Percentiles rank a stretch among this genome's conserved stretches.
phyloP scores from a whole-genome alignment of 2,113 vertebrate species.

The Rhinopomastus cyanomelas region DNA sequence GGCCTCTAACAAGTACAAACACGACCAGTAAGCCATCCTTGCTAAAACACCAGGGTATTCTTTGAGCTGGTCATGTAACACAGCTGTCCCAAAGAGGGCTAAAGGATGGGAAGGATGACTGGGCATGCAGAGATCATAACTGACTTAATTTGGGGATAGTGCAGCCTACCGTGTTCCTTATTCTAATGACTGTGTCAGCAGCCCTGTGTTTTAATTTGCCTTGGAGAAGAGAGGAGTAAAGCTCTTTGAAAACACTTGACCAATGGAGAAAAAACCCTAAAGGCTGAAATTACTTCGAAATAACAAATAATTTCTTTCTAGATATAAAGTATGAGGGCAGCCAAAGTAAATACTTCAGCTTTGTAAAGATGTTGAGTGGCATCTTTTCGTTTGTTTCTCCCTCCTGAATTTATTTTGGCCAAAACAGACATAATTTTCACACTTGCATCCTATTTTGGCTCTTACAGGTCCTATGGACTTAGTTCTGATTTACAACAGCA shows the following conservation, averaged over 20 bases:
- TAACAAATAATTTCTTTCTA: neutral
- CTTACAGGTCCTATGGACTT: neutral
- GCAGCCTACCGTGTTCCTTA: neutral
- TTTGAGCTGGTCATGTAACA: fast-evolving
- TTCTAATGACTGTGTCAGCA: neutral
- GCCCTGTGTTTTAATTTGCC: neutral
- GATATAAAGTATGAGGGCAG: neutral
- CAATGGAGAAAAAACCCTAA: neutral
- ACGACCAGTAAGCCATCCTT: neutral
- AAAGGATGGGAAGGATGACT: neutral
- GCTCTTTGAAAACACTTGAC: neutral
- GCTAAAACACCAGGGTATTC: neutral
- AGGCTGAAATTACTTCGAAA: neutral
- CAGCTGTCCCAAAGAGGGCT: neutral
- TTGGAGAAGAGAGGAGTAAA: neutral
- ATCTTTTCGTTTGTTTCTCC: neutral
- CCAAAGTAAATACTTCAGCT: neutral
- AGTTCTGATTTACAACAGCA: neutral
- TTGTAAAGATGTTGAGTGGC: neutral
- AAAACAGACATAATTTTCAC: neutral
- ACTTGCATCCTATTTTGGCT: neutral
- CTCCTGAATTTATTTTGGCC: neutral
- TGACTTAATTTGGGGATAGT: neutral
- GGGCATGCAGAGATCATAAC: neutral
- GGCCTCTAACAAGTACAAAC: neutral